Evolutionary conservation across 2,113 vertebrate species (phyloP).

Genomic region (Bagarius yarrelli): DNA sequence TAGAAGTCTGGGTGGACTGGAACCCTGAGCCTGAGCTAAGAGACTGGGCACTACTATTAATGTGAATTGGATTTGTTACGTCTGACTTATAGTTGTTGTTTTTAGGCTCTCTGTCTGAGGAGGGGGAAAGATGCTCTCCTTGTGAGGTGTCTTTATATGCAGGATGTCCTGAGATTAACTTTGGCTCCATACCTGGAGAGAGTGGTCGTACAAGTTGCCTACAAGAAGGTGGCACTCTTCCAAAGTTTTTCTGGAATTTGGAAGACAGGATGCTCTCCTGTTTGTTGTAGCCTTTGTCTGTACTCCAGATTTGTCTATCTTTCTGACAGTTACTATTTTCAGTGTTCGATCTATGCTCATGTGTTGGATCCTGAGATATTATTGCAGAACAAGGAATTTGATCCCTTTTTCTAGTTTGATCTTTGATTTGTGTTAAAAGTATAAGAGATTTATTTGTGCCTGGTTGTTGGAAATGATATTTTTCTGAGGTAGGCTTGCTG

Average conservation of each 20-base stretch:
- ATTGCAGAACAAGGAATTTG: constrained; percentile 62
- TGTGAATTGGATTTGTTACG: constrained; percentile 7
- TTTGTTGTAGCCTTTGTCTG: constrained; percentile 42
- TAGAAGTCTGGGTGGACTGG: constrained; percentile 12
- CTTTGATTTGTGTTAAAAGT: constrained; percentile 51
- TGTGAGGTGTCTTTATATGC: constrained; percentile 26
- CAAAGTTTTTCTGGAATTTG: constrained; percentile 65
- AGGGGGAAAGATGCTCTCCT: constrained; percentile 36
- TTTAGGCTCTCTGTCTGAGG: constrained; percentile 13
- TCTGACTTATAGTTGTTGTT: constrained; percentile 22
- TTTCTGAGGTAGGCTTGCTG: constrained; percentile 57
- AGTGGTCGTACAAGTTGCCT: constrained; percentile 73
- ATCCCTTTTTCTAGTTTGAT: constrained; percentile 52
- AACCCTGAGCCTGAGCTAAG: constrained; percentile 5
- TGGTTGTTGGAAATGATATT: constrained; percentile 40
- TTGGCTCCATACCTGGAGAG: constrained; percentile 65
- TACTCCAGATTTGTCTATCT: constrained; percentile 43
- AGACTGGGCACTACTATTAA: constrained; percentile 24
- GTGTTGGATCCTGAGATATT: constrained; percentile 53
- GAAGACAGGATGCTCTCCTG: constrained; percentile 57
- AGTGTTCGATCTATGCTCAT: constrained; percentile 28
- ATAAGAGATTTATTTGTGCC: constrained; percentile 23
- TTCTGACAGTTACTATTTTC: constrained; percentile 35
- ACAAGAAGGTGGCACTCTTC: constrained; percentile 65
- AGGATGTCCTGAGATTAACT: constrained; percentile 48